Base-by-base conservation (phyloP, 2,888 invertebrate genomes). In the Spodoptera picta region DNA sequence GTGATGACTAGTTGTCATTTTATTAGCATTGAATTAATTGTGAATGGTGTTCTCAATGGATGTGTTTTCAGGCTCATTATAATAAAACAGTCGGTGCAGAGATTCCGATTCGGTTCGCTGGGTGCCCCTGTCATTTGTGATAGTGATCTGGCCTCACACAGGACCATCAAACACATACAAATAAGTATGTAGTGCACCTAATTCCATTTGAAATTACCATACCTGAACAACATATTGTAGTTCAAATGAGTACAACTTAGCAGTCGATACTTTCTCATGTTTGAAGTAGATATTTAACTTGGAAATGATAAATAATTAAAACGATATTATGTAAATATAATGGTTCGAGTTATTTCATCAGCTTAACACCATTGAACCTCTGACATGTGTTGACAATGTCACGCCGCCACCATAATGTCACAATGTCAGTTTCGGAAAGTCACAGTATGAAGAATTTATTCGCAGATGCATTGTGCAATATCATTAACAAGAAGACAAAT, bases 91-190 rank as follows among this genome's bases (percentile, higher is more conserved):
- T 24, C 44, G 58, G 61, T 51, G 19, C 19, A 10, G 60, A 60
- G 60, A 60, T 61, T 61, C 44, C 46, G 80, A 75, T 51, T 44
- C 75, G 80, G 72, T 75, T 60, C 66, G 82, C 51, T 75, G 77
- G 55, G 12, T 53, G 52, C 36, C 66, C 62, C 60, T 71, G 69
- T 58, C 70, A 77, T 69, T 60, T 55, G 60, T 60, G 80, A 80
- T 74, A 73, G 57, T 56, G 48, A 79, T 80, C 82, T 74, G 73
- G 72, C 70, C 70, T 75, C 70, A 71, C 62, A 60, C 54, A 52
- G 75, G 75, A 47, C 70, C 57, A 65, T 64, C 55, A 64, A 41
- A 59, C 45, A 59, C 44, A 44, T 56, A 11, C 36, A 36, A 68
- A 52, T 48, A n/a, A n/a, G n/a, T n/a, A 10, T 14, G 14, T 48